Percentiles rank a stretch among this genome's conserved stretches.
Evolutionary conservation across 2,888 invertebrate genomes (phyloP).

Genomic region (Ichneumoninae sp.): DNA sequence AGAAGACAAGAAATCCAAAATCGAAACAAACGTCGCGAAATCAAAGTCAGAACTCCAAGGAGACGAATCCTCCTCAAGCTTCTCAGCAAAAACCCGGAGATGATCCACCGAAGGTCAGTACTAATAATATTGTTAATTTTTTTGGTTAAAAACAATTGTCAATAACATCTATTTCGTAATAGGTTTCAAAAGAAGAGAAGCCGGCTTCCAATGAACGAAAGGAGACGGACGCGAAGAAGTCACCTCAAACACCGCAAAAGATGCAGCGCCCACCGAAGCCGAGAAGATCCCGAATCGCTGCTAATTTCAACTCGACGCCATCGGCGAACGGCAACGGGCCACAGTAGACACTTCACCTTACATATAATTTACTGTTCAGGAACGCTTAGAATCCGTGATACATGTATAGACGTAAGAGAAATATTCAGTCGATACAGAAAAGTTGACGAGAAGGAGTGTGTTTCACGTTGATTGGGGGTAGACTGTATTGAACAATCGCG

Average conservation of each 20-base stretch:
- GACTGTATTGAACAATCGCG: slow-evolving; percentile 32
- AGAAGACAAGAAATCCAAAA: slow-evolving; percentile 80
- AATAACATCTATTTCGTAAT: background rate
- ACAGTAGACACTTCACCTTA: slow-evolving; percentile 66
- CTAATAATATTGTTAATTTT: slow-evolving; percentile 17
- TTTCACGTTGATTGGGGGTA: slow-evolving; percentile 12
- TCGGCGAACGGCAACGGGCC: slow-evolving; percentile 73
- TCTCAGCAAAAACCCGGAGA: slow-evolving; percentile 47
- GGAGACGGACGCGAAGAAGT: slow-evolving; percentile 61
- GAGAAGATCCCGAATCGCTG: slow-evolving; percentile 82
- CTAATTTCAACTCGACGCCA: slow-evolving; percentile 79
- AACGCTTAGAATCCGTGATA: slow-evolving; percentile 54
- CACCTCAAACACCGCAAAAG: slow-evolving; percentile 71
- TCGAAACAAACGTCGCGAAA: slow-evolving; percentile 57
- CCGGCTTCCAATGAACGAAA: slow-evolving; percentile 36
- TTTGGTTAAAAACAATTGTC: background rate
- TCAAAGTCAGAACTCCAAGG: slow-evolving; percentile 63
- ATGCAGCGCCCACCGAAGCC: slow-evolving; percentile 74
- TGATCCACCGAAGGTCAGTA: slow-evolving; percentile 59
- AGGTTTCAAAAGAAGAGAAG: slow-evolving; percentile 64
- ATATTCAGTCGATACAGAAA: slow-evolving; percentile 16
- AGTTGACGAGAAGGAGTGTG: slow-evolving; percentile 2
- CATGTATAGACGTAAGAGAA: slow-evolving; percentile 45
- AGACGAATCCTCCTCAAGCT: slow-evolving; percentile 36
- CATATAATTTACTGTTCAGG: slow-evolving; percentile 45